Percentiles rank a stretch among this genome's conserved stretches.
phyloP scores from a whole-genome alignment of 64 coral and sea anemone genomes.

The Montipora capricornis region DNA sequence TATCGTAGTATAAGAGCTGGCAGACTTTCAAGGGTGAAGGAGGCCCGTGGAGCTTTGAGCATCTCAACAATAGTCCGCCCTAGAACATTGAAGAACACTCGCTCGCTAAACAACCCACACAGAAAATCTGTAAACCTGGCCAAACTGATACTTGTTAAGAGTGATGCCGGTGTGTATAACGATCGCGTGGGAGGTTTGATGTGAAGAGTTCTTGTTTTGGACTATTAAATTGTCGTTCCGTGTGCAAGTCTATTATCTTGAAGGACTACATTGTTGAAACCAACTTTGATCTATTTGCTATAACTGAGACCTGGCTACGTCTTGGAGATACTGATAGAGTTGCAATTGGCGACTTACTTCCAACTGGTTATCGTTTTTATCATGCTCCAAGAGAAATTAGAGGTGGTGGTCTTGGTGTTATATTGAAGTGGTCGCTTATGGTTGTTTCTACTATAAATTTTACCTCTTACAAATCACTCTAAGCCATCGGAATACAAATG shows the following conservation, averaged over 20 bases:
- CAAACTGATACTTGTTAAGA: too few relatives aligned
- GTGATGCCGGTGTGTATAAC: too few relatives aligned
- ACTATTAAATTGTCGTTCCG: constrained; percentile 48
- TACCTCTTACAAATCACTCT: constrained; percentile 18
- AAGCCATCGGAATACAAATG: constrained; percentile 32
- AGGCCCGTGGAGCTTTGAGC: not conserved
- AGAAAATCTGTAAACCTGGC: too few relatives aligned
- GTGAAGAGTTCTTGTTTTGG: constrained; percentile 20
- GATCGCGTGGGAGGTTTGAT: too few relatives aligned
- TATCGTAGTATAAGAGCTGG: too few relatives aligned
- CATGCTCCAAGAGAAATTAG: constrained; percentile 48
- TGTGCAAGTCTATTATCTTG: constrained; percentile 18
- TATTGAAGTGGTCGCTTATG: constrained; percentile 31
- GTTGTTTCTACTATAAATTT: not conserved
- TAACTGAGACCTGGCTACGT: constrained; percentile 73
- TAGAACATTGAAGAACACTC: too few relatives aligned
- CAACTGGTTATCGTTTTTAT: constrained; percentile 40
- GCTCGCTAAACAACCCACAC: too few relatives aligned
- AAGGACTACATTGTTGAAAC: constrained; percentile 65
- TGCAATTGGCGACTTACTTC: constrained; percentile 15
- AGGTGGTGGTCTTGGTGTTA: constrained; percentile 61
- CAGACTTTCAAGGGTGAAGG: too few relatives aligned
- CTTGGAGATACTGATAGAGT: constrained; percentile 3
- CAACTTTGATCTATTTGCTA: constrained; percentile 62
- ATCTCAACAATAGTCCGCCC: too few relatives aligned